Conservation (phyloP, 2,113 vertebrate genomes). For the Pipra filicauda region DNA sequence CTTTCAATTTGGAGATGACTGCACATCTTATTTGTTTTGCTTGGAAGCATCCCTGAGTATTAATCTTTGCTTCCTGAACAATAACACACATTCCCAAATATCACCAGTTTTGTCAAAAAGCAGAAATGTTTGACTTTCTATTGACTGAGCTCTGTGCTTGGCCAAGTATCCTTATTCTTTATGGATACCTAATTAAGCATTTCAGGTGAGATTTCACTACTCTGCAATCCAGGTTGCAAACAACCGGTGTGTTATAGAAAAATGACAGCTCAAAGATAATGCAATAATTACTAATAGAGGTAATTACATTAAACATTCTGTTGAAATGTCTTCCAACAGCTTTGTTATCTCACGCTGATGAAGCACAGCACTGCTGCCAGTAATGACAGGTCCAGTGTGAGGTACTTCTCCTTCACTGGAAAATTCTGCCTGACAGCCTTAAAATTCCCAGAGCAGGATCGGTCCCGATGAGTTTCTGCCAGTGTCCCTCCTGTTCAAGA, state of each 20-base stretch:
- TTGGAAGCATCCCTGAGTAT: not conserved
- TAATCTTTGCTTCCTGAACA: not conserved
- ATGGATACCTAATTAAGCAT: not conserved
- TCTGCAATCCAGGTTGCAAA: not conserved
- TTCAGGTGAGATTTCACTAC: not conserved
- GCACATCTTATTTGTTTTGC: not conserved
- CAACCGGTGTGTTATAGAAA: not conserved
- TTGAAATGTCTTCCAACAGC: not conserved
- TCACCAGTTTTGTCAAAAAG: not conserved
- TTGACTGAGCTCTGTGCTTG: not conserved
- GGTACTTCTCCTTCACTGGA: not conserved
- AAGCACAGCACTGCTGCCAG: not conserved
- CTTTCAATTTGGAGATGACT: not conserved
- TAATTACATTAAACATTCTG: not conserved
- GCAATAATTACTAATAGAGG: not conserved
- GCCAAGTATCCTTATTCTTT: not conserved
- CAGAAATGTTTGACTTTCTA: not conserved
- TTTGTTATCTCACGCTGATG: not conserved
- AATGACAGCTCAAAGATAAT: not conserved
- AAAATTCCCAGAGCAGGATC: not conserved
- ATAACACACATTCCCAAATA: not conserved
- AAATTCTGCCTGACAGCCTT: not conserved
- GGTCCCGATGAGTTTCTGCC: not conserved
- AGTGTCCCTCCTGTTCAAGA: not conserved
- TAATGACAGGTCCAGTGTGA: not conserved